Evolutionary conservation across 2,888 invertebrate species (phyloP).

Genomic region (Cartodere bifasciata): DNA sequence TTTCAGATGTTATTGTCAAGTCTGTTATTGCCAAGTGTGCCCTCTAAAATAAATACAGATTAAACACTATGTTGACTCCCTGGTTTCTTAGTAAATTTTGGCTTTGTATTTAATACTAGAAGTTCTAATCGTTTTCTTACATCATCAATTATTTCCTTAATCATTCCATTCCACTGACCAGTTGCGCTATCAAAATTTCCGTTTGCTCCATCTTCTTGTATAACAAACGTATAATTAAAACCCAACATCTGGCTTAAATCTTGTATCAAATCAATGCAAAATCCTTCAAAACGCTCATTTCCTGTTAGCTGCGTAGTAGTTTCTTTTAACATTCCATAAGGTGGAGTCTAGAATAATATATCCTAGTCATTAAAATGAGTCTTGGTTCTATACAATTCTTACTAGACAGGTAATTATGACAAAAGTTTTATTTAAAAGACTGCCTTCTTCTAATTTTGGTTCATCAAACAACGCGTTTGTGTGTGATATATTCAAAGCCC

Average conservation of each 20-base stretch:
- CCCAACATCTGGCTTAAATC: slow-evolving; percentile 64
- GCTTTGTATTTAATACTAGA: neutral
- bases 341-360: slow-evolving; percentile 51
- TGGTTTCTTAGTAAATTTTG: neutral
- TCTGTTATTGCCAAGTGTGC: slow-evolving; percentile 90
- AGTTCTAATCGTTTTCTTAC: slow-evolving; percentile 34
- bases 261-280: slow-evolving; percentile 75
- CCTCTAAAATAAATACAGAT: slow-evolving; percentile 40
- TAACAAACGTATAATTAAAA: slow-evolving; percentile 71
- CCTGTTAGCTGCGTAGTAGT: slow-evolving; percentile 51
- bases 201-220: slow-evolving; percentile 64
- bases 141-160: slow-evolving; percentile 54
- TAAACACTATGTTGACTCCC: too few relatives aligned
- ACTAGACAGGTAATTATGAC: slow-evolving; percentile 62
- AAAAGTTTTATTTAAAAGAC: slow-evolving; percentile 59
- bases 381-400: slow-evolving; percentile 22
- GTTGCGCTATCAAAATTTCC: slow-evolving; percentile 51
- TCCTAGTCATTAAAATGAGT: neutral
- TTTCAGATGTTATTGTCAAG: slow-evolving; percentile 74
- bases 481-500: slow-evolving; percentile 12
- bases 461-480: slow-evolving; percentile 7
- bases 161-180: slow-evolving; percentile 63
- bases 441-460: slow-evolving; percentile 39
- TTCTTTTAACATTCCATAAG: slow-evolving; percentile 78
- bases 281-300: slow-evolving; percentile 78